A percentile compares a stretch with the other conserved stretches of the same genome.
Evolutionary conservation across 1,140 invertebrate genomes (phyloP).

Genomic region (Papilio polyxenes): DNA sequence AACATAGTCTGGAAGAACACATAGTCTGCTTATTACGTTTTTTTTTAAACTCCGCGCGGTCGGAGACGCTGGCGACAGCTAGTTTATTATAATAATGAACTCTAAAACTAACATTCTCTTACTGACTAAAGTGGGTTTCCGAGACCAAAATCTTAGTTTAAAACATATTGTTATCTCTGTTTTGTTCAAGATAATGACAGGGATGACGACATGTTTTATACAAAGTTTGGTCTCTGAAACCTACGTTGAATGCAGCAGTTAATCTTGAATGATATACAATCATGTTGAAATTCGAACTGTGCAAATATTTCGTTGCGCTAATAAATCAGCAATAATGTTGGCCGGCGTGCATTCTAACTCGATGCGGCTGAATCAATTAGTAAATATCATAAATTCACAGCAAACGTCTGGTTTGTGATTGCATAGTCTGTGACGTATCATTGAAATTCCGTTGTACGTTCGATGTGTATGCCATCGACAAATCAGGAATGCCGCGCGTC

Average conservation of each 20-base stretch:
- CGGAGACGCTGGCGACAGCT: no score
- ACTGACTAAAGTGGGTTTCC: no score
- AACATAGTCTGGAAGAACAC: no score
- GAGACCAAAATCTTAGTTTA: no score
- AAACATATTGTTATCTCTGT: no score
- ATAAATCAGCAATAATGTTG: conserved; percentile 20
- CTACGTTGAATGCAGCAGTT: not conserved
- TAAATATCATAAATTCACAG: conserved; percentile 19
- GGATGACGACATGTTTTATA: no score
- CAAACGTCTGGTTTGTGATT: conserved; percentile 8
- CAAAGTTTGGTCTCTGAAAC: no score
- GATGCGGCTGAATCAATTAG: conserved; percentile 23
- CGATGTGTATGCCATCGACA: not conserved
- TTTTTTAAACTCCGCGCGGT: no score
- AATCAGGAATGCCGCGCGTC: not conserved
- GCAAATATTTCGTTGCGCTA: conserved; percentile 8
- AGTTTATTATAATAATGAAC: no score
- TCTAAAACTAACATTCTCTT: no score
- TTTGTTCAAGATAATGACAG: no score
- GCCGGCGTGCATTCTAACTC: not conserved
- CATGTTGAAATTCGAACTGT: not conserved
- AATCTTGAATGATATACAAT: not conserved
- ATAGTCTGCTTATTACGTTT: no score
- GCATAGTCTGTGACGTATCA: conserved; percentile 16
- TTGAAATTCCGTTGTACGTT: conserved; percentile 8